Conservation (phyloP, 2,888 invertebrate genomes). For the Cerastis rubricosa region DNA sequence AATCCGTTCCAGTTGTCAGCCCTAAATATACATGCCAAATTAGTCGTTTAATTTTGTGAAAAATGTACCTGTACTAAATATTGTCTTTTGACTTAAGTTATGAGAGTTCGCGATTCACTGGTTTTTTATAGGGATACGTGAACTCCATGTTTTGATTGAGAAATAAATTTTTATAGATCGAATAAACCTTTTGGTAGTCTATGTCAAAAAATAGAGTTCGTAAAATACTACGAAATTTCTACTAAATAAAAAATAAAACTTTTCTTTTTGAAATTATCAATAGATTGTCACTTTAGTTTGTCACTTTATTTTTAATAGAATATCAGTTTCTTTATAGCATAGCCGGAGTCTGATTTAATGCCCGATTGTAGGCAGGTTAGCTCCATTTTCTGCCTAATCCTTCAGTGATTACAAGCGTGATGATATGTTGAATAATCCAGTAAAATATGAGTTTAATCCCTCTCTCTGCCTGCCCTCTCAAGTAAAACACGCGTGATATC, state of each 20-base stretch:
- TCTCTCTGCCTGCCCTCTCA: neutral
- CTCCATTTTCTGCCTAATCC: neutral
- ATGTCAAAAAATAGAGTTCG: too few relatives aligned
- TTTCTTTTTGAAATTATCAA: neutral
- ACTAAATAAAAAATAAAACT: too few relatives aligned
- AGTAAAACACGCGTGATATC: neutral
- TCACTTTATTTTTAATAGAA: too few relatives aligned
- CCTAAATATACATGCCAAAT: conserved; percentile 45
- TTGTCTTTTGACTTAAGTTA: neutral
- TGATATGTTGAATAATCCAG: neutral
- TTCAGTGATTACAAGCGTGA: neutral
- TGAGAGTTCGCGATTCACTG: conserved; percentile 33
- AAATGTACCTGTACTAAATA: conserved; percentile 27
- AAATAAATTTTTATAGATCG: neutral
- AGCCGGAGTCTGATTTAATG: too few relatives aligned
- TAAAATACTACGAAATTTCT: too few relatives aligned
- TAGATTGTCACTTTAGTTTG: too few relatives aligned
- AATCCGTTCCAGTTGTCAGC: neutral
- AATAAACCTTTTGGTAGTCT: neutral
- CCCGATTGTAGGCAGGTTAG: too few relatives aligned
- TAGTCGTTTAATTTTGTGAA: conserved; percentile 52
- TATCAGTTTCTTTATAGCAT: too few relatives aligned
- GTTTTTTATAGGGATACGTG: neutral
- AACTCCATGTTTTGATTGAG: neutral
- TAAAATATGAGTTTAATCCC: neutral